A percentile compares a stretch with the other conserved stretches of the same genome.
Conservation (phyloP, 2,888 invertebrate genomes). For the Halocaridina rubra region DNA sequence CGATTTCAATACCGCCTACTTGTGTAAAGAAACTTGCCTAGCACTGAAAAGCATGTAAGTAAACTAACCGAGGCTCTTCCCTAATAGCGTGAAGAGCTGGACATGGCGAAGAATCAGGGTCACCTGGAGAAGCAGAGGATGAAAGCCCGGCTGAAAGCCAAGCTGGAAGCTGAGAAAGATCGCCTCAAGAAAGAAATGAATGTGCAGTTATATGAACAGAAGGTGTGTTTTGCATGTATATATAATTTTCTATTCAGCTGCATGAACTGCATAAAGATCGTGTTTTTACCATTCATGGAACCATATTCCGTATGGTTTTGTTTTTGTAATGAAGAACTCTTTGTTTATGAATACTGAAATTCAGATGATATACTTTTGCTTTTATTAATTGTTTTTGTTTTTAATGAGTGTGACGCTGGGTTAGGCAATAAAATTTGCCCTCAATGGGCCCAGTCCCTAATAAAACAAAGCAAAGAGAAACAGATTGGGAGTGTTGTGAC, state of each 20-base stretch:
- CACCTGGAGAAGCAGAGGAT: conserved; percentile 72
- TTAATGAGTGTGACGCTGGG: no score
- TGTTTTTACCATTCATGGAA: no score
- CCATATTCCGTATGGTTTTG: not conserved
- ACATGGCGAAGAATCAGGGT: conserved; percentile 71
- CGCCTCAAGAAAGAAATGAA: conserved; percentile 73
- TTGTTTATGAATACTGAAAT: not conserved
- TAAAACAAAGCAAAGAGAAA: no score
- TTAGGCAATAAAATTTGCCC: no score
- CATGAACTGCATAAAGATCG: no score
- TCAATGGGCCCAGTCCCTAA: no score
- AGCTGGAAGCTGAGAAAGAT: conserved; percentile 79
- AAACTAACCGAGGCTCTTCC: no score
- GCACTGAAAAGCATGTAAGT: no score
- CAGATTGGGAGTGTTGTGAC: no score
- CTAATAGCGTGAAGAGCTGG: conserved; percentile 68
- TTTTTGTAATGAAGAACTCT: not conserved
- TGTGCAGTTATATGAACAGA: conserved; percentile 46
- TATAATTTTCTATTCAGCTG: no score
- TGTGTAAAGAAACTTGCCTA: not conserved
- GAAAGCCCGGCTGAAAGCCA: conserved; percentile 70
- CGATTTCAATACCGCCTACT: no score
- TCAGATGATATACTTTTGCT: not conserved
- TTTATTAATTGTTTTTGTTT: not conserved
- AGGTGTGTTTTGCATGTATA: conserved; percentile 16